phyloP scores from a whole-genome alignment of 2,888 invertebrate species.

The Lamproptera curius region DNA sequence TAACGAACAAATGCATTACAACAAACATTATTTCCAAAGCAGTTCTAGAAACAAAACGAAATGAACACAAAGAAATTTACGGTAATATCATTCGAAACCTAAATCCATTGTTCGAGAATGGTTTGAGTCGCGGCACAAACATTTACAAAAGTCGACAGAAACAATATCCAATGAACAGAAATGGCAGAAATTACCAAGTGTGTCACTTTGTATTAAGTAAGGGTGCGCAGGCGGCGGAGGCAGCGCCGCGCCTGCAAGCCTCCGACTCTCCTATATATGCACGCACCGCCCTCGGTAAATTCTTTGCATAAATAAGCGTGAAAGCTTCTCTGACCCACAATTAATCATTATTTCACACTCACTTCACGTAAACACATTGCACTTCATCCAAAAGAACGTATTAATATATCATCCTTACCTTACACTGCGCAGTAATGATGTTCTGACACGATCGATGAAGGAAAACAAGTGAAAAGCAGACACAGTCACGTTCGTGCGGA shows the following conservation, averaged over 20 bases:
- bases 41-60: conserved; percentile 34
- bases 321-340: conserved; percentile 57
- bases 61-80: conserved; percentile 61
- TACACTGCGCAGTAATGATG: conserved; percentile 74
- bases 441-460: conserved; percentile 67
- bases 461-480: conserved; percentile 63
- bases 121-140: conserved; percentile 45
- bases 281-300: conserved; percentile 71
- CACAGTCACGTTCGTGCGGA: conserved; percentile 72
- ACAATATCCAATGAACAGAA: conserved; percentile 45
- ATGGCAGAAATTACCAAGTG: conserved; percentile 55
- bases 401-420: conserved; percentile 67
- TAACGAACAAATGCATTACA: too few species aligned
- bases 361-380: conserved; percentile 50
- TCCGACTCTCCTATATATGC: conserved; percentile 58
- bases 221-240: conserved; percentile 69
- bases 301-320: conserved; percentile 75
- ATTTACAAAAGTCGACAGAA: conserved; percentile 53
- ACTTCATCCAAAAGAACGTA: conserved; percentile 62
- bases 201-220: conserved; percentile 48
- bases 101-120: conserved; percentile 33
- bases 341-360: conserved; percentile 43
- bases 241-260: conserved; percentile 60
- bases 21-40: too few species aligned
- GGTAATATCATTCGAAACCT: conserved; percentile 40